Conservation (phyloP, 2,888 invertebrate species). For the Synanthedon vespiformis region DNA sequence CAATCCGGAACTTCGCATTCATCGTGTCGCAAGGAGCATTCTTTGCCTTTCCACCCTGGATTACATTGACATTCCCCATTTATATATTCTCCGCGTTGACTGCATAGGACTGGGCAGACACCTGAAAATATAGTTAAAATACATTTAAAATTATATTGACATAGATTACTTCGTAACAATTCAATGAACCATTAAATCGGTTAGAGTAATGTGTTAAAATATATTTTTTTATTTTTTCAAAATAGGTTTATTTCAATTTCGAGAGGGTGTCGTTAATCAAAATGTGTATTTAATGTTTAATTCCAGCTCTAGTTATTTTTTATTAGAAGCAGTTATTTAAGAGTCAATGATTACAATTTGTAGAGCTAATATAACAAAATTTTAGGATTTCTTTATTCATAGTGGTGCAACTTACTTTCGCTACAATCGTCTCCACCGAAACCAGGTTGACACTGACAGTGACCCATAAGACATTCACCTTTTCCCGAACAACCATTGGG, state of each 20-base stretch:
- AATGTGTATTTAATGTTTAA: too few species aligned
- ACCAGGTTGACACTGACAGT: slow-evolving; percentile 96
- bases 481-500: slow-evolving; percentile 97
- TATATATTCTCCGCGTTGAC: slow-evolving; percentile 95
- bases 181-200: neutral
- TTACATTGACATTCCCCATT: slow-evolving; percentile 97
- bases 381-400: too few species aligned
- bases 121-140: slow-evolving; percentile 58
- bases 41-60: slow-evolving; percentile 98
- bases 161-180: neutral
- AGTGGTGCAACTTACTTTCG: slow-evolving; percentile 78
- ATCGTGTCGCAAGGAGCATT: slow-evolving; percentile 93
- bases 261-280: too few species aligned
- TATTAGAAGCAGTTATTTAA: too few species aligned
- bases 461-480: slow-evolving; percentile 94
- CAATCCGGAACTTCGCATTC: slow-evolving; percentile 98
- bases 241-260: neutral
- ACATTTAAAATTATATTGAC: slow-evolving; percentile 3
- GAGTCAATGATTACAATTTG: too few species aligned
- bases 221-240: neutral
- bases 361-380: too few species aligned
- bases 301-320: too few species aligned
- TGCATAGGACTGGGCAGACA: slow-evolving; percentile 96
- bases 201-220: neutral
- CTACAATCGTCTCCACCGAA: slow-evolving; percentile 97